Conservation (phyloP, 2,888 invertebrate species). For the Seladonia tumulorum region DNA sequence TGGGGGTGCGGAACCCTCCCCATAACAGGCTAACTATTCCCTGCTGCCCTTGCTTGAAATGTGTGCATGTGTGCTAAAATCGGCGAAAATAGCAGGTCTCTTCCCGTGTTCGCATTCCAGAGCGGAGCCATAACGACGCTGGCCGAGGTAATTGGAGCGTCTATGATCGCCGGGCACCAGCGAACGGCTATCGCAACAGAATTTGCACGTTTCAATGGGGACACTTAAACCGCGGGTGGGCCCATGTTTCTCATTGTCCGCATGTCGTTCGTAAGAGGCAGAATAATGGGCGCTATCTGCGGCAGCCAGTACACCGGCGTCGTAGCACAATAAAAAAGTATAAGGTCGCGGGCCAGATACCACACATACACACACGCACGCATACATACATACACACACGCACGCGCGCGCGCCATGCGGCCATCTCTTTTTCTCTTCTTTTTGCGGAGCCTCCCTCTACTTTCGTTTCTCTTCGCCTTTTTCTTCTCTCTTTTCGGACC, state of each 20-base stretch:
- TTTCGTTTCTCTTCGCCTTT: background rate
- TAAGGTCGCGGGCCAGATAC: constrained; percentile 68
- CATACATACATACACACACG: constrained; percentile 55
- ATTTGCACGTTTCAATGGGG: constrained; percentile 67
- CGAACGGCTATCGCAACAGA: constrained; percentile 51
- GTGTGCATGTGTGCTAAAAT: background rate
- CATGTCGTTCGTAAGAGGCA: constrained; percentile 72
- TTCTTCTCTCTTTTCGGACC: constrained; percentile 23
- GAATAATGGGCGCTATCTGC: constrained; percentile 73
- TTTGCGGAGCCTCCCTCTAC: background rate
- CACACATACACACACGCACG: constrained; percentile 61
- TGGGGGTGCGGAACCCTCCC: too few relatives aligned
- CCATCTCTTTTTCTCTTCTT: constrained; percentile 37
- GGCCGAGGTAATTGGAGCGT: constrained; percentile 57
- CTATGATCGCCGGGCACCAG: constrained; percentile 54
- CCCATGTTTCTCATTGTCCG: constrained; percentile 70
- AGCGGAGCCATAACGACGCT: constrained; percentile 14
- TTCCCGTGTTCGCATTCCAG: background rate
- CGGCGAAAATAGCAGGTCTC: background rate
- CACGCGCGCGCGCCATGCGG: constrained; percentile 39
- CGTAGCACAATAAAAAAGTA: constrained; percentile 56
- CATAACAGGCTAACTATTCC: too few relatives aligned
- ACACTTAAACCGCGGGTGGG: constrained; percentile 70
- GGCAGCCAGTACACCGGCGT: constrained; percentile 57
- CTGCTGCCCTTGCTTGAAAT: background rate